Base-by-base conservation (phyloP, 2,888 invertebrate genomes). In the Drosophila anomelani region DNA sequence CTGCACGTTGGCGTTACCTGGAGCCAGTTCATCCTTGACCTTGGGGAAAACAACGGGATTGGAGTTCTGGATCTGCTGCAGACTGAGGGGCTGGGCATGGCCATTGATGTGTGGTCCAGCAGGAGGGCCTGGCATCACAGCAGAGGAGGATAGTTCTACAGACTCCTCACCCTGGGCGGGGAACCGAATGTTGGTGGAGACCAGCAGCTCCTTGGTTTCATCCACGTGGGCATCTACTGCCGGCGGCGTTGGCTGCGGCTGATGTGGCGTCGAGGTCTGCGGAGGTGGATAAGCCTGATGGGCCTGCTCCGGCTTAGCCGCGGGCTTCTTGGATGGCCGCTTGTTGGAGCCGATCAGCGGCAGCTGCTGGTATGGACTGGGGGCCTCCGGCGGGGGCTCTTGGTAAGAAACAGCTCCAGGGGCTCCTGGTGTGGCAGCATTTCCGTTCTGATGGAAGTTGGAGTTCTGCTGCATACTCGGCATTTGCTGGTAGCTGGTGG, bases 131-230 rank as follows among this genome's bases (percentile, higher is more conserved):
- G 82, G 74, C 12, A 77, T 60, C 1, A 78, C 68, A 4, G 81
- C 75, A 7, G 80, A 61, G 0, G 90, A 77, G 0, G 85, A 41
- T 13, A 78, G 62, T 63, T 90, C 90, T 1, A 69, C 55, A 0
- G 79, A 77, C 49, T 90, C 90, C 8, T 90, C 90, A 17, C 90
- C 89, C 64, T 83, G 88, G 1, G 83, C 87, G 0, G 93, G 93
- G 59, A 93, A 93, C 0, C 93, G 91, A 59, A 93, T 92, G 67
- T 92, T 92, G 41, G 90, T 91, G 17, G 92, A 91, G 4, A 92
- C 90, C 17, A 92, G 75, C 0, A 92, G 75, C 44, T 92, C 92
- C 61, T 92, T 90, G 4, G 91, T 92, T 41, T 91, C 87, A 47
- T 89, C 89, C 23, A 75, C 71, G 38, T 72, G 66, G 13, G 20